Base-by-base conservation (phyloP, 2,113 vertebrate genomes). In the Amphiprion percula region DNA sequence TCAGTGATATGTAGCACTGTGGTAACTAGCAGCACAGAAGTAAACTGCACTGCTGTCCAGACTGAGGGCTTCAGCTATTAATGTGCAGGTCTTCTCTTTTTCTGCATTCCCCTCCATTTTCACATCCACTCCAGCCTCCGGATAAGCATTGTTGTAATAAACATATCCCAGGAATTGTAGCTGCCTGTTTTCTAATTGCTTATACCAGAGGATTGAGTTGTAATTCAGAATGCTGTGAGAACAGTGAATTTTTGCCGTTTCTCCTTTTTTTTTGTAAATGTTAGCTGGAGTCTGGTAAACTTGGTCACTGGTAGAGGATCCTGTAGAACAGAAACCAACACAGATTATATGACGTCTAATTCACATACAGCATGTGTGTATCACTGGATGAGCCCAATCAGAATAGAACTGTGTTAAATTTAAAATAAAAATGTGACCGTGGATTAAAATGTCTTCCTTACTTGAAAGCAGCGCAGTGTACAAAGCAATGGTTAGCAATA, bases 21-120 rank as follows among this genome's bases (percentile, higher is more conserved):
- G 68, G 15, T 47, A 17, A 2, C 2, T 59, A 15, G 44, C 41
- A 0, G 68, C 54, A 59, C 68, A 70, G 8, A 70, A 86, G 33
- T 82, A 89, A 6, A 84, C 41, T 24, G 70, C 72, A 64, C 70
- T 86, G 84, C 80, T 75, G 46, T 53, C 41, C 69, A 26, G 47
- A 30, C 24, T 33, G n/a, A 74, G n/a, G 19, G 7, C 2, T 46
- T 81, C 17, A 3, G 47, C 56, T 10, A 28, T 82, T 79, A 86
- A 61, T 33, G 58, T 76, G 33, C 44, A 60, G 14, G 0, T 60
- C 9, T 60, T 0, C 4, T 1, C 24, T 53, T 60, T n/a, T 12
- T 4, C 14, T 17, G 72, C 67, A 16, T 1, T 4, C 2, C 79
- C 79, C 2, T 14, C 17, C 0, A 81, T 55, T 16, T 15, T 44